Evolutionary conservation across 2,113 vertebrate genomes (phyloP), one percentile per base, ranked within the genome.

Genomic region (Ceuthmochares aereus): DNA sequence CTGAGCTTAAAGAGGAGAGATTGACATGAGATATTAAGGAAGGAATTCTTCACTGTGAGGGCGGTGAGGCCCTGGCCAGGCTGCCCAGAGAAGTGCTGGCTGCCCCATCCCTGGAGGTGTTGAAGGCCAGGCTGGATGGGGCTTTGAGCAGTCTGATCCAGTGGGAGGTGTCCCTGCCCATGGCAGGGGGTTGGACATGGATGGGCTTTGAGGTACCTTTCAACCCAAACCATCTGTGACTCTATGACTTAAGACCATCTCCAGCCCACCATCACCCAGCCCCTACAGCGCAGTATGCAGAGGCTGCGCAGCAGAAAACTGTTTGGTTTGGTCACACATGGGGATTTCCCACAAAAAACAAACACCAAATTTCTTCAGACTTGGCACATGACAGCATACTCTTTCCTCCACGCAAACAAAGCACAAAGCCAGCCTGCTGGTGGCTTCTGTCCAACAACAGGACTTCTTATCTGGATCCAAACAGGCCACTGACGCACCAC

Each of bases 201-300:
- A 16, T 45, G 43, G 43, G 43, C 43, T 45, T 45, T 7, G 16
- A 45, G 43, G 43, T 45, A 16, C 43, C 43, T 45, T 45, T 14
- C 15, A 45, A 45, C 43, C 40, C 43, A 45, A 45, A 19, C 43
- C 43, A 45, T 45, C 43, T 14, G 15, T 45, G 43, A 45, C 15
- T 10, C 40, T 45, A 45, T 19, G 43, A 45, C 18, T n/a, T 5
- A 18, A 21, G 32, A 32, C 16, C 56, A 6, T 0, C 14, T 23
- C 43, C 42, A 27, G 26, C 30, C 55, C 49, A 6, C 15, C 0
- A 1, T 9, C 14, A 2, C 45, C 3, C 2, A 0, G 27, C n/a
- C n/a, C 62, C 63, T 6, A 3, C 3, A 1, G 59, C 60, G 10
- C 2, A 0, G 45, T 5, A 11, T 42, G 26, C 16, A 4, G 5